Percentiles rank a stretch among this genome's conserved stretches.
phyloP scores from a whole-genome alignment of 2,888 invertebrate species.

The Melangyna quadrimaculata region DNA sequence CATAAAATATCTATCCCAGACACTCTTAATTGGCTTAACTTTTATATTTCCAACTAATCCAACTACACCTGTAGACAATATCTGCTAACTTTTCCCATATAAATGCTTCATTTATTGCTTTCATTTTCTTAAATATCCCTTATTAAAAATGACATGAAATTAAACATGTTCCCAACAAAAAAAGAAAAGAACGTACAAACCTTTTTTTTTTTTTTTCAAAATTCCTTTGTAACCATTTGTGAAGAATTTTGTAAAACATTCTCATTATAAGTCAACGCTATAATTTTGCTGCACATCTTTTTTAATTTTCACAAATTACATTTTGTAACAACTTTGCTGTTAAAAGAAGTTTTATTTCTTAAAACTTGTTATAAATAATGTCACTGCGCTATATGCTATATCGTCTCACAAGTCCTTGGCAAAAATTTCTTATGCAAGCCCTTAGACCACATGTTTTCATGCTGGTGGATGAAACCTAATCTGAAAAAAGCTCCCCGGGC shows the following conservation, averaged over 20 bases:
- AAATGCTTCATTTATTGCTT: no score
- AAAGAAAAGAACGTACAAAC: no score
- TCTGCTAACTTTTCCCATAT: not conserved
- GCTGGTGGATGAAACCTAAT: slow-evolving; percentile 18
- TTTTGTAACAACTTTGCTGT: slow-evolving; percentile 22
- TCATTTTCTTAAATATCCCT: not conserved
- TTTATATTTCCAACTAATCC: not conserved
- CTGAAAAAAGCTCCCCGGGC: slow-evolving; percentile 17
- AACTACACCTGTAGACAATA: not conserved
- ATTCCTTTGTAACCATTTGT: not conserved
- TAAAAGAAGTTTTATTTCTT: not conserved
- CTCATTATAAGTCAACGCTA: slow-evolving; percentile 2
- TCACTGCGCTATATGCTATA: not conserved
- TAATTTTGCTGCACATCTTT: slow-evolving; percentile 9
- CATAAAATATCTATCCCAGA: not conserved
- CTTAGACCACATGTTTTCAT: not conserved
- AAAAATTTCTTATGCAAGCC: slow-evolving; percentile 22
- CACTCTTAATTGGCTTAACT: not conserved
- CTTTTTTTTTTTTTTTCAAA: no score
- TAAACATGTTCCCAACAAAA: not conserved
- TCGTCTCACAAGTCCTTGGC: slow-evolving; percentile 22
- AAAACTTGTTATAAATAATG: slow-evolving; percentile 22
- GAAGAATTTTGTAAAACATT: slow-evolving; percentile 20
- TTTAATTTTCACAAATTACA: slow-evolving; percentile 38
- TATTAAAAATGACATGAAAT: not conserved